phyloP scores from a whole-genome alignment of 2,797 vertebrate genomes.

The Borostomias antarcticus region DNA sequence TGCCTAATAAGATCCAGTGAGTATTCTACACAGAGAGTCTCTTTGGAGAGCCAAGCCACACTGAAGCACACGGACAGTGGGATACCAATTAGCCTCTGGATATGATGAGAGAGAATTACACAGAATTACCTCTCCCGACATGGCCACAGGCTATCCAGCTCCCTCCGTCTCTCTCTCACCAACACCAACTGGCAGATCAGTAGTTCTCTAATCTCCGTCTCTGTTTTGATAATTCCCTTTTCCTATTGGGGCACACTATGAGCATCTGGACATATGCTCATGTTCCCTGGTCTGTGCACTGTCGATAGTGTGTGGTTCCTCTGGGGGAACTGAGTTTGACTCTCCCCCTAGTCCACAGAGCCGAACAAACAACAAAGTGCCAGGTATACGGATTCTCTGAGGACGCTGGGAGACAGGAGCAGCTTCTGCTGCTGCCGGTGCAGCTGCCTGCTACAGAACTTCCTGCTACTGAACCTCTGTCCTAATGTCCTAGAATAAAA shows the following conservation, averaged over 20 bases:
- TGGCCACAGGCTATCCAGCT: too few relatives aligned
- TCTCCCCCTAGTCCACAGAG: neutral
- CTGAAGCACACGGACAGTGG: too few relatives aligned
- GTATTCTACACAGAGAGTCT: neutral
- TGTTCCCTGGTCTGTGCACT: too few relatives aligned
- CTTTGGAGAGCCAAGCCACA: neutral
- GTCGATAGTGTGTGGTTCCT: neutral
- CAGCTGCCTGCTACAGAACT: neutral
- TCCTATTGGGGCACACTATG: too few relatives aligned
- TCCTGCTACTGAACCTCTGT: neutral
- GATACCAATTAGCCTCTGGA: too few relatives aligned
- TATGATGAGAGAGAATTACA: too few relatives aligned
- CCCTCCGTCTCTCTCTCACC: too few relatives aligned
- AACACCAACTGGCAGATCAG: too few relatives aligned
- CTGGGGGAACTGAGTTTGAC: neutral
- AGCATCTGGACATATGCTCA: too few relatives aligned
- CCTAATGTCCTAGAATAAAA: constrained; percentile 32
- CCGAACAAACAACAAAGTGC: neutral
- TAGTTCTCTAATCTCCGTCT: too few relatives aligned
- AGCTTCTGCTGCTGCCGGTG: neutral
- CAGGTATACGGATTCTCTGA: neutral
- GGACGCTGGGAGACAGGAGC: neutral
- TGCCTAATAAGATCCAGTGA: neutral
- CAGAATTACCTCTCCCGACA: too few relatives aligned
- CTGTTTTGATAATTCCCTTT: too few relatives aligned